Base-by-base conservation (phyloP, 2,113 vertebrate genomes). In the Lycaon pictus region DNA sequence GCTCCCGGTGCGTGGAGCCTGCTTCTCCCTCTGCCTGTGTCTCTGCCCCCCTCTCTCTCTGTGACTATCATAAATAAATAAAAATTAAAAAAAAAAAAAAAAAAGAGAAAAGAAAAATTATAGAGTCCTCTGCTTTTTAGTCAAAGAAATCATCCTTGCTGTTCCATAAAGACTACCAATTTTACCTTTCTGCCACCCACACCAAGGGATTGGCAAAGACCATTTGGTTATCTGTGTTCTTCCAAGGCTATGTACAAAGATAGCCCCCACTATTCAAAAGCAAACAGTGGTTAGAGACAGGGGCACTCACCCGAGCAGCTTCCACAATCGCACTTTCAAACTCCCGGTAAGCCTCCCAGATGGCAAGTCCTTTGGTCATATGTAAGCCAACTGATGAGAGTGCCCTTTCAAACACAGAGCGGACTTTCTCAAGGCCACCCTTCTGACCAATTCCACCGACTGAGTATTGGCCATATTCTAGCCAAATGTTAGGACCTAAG, bases 401-500 rank as follows among this genome's bases (percentile, higher is more conserved):
- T 0, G 99, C 99, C 87, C 99, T 98, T 97, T 99, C 99, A 53
- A 99, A 99, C 90, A 99, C 98, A 0, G 99, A 97, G 11, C 99
- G 99, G 25, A 99, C 99, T 67, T 97, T 99, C 83, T 99, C 99
- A 0, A 99, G 99, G 7, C 99, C 99, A 15, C 99, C 99, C 1
- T 99, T 99, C 93, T 99, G 98, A 1, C 99, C 99, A 80, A 99
- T 99, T 63, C 99, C 99, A 3, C 99, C 99, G 0, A 99, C 99
- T 0, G 99, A 99, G 97, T 99, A 99, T 96, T 99, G 99, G 37
- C 99, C 99, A 0, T 99, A 99, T 69, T 99, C 99, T n/a, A 99
- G 98, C 99, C 99, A 99, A 76, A 99, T 99, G 82, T 99, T 99
- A 81, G 99, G 99, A 98, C 99, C 99, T 99, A 35, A 80, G 94